phyloP scores from a whole-genome alignment of 2,797 vertebrate genomes.

The Pseudopleuronectes americanus region DNA sequence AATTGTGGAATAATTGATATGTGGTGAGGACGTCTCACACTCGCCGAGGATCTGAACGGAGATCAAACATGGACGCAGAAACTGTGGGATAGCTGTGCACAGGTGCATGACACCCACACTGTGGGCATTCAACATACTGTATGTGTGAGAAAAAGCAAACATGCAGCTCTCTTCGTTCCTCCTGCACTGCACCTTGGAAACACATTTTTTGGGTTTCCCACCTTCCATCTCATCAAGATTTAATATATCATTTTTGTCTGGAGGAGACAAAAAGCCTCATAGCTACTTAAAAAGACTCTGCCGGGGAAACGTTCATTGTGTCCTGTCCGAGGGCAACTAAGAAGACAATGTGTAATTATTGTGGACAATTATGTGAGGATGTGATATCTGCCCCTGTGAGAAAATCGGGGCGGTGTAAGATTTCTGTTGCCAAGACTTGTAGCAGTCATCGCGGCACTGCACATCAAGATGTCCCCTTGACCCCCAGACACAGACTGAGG shows the following conservation, averaged over 20 bases:
- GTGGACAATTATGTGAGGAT: constrained; percentile 75
- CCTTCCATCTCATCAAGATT: neutral
- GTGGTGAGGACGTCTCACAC: constrained; percentile 61
- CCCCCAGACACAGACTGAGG: constrained; percentile 77
- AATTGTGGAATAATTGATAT: constrained; percentile 73
- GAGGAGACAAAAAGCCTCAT: neutral
- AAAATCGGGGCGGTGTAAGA: constrained; percentile 68
- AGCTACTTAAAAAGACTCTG: constrained; percentile 7
- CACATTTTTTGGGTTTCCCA: neutral
- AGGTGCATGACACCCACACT: constrained; percentile 46
- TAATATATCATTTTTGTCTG: neutral
- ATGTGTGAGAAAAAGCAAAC: constrained; percentile 20
- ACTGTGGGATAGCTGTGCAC: constrained; percentile 35
- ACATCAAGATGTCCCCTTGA: constrained; percentile 84
- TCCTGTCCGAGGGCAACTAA: constrained; percentile 38
- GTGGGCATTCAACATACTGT: constrained; percentile 10
- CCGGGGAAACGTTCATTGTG: constrained; percentile 10
- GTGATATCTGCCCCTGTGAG: constrained; percentile 64
- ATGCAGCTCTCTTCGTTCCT: neutral
- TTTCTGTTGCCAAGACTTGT: constrained; percentile 72
- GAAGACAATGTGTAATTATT: constrained; percentile 81
- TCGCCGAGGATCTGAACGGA: constrained; percentile 48
- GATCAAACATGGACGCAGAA: constrained; percentile 53
- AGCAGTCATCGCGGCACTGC: constrained; percentile 69
- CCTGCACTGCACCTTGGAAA: neutral